Percentiles rank a stretch among this genome's conserved stretches.
phyloP scores from a whole-genome alignment of 2,113 vertebrate genomes.

The Microcebus lehilahytsara region DNA sequence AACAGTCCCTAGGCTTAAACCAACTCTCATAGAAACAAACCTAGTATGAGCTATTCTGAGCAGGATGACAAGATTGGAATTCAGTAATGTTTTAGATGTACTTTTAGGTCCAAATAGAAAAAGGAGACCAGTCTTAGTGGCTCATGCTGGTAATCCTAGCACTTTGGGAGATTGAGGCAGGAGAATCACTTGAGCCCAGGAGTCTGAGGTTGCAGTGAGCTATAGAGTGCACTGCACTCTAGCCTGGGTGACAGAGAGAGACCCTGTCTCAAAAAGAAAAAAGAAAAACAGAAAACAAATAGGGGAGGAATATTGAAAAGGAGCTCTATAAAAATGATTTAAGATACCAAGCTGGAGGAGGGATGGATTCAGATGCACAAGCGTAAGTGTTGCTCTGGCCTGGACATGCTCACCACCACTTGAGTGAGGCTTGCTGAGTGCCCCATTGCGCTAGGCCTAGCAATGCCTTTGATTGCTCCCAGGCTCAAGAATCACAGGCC shows the following conservation, averaged over 20 bases:
- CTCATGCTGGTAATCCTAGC: too few relatives aligned
- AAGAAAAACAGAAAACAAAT: too few relatives aligned
- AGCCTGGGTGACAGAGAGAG: too few relatives aligned
- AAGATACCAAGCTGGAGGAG: not conserved
- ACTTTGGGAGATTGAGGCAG: too few relatives aligned
- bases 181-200: too few relatives aligned
- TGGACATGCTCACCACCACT: not conserved
- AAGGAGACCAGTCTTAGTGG: not conserved
- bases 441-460: fast-evolving
- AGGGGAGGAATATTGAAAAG: not conserved
- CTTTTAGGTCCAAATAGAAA: not conserved
- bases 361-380: not conserved
- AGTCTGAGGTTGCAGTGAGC: too few relatives aligned
- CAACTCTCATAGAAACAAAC: not conserved
- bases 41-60: conserved; percentile 21
- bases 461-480: not conserved
- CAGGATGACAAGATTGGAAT: not conserved
- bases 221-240: too few relatives aligned
- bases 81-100: not conserved
- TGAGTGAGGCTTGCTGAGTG: too few relatives aligned
- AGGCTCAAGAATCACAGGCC: not conserved
- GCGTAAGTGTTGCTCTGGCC: not conserved
- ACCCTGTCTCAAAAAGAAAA: too few relatives aligned
- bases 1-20: not conserved
- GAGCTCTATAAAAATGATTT: not conserved